Conservation (phyloP, 2,888 invertebrate genomes). For the Polymixis lichenea region DNA sequence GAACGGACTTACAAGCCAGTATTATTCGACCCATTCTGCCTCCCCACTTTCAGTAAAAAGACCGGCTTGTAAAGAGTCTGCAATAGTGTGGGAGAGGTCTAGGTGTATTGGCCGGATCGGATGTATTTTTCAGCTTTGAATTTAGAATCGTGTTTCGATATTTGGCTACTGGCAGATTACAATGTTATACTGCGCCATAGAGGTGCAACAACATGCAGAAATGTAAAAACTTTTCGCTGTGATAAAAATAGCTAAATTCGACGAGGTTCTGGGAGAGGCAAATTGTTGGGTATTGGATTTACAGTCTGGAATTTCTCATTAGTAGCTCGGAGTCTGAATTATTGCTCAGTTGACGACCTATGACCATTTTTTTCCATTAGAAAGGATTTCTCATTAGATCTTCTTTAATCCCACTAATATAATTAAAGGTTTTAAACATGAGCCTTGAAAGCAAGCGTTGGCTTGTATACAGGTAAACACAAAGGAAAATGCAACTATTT, state of each 20-base stretch:
- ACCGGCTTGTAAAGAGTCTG: conserved; percentile 20
- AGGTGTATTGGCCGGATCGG: conserved; percentile 48
- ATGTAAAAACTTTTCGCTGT: background rate
- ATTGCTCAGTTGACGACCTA: too few relatives aligned
- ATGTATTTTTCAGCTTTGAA: conserved; percentile 58
- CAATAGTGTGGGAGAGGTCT: conserved; percentile 47
- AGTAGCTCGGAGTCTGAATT: too few relatives aligned
- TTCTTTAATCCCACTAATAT: background rate
- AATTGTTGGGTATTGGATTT: too few relatives aligned
- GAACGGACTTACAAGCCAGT: conserved; percentile 50
- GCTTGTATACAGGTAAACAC: background rate
- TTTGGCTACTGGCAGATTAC: conserved; percentile 36
- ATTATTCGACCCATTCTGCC: conserved; percentile 41
- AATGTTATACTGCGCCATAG: conserved; percentile 25
- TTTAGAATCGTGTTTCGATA: conserved; percentile 50
- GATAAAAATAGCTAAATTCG: background rate
- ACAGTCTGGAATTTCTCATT: too few relatives aligned
- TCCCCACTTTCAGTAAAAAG: conserved; percentile 31
- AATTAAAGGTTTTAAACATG: background rate
- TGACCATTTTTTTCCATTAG: background rate
- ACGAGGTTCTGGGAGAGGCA: too few relatives aligned
- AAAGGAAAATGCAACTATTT: background rate
- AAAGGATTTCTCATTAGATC: background rate
- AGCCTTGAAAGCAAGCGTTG: background rate
- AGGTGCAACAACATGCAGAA: too few relatives aligned